phyloP scores from a whole-genome alignment of 2,797 vertebrate genomes.

The Pseudochromis fuscus region DNA sequence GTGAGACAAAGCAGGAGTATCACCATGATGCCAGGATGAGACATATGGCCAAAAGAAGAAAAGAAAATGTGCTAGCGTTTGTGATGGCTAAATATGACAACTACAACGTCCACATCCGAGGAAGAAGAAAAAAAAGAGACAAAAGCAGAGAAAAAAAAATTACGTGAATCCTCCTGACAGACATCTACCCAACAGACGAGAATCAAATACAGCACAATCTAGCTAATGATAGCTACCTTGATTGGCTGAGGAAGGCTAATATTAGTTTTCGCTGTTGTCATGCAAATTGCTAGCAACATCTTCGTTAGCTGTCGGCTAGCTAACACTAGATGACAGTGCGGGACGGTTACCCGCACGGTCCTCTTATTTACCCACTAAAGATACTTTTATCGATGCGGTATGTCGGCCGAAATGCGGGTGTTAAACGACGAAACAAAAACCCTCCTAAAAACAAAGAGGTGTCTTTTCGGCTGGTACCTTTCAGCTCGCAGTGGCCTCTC shows the following conservation, averaged over 20 bases:
- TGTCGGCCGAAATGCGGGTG: conserved; percentile 23
- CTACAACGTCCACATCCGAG: conserved; percentile 46
- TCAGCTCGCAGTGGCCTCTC: conserved; percentile 81
- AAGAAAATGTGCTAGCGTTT: conserved; percentile 49
- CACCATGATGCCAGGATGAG: conserved; percentile 13
- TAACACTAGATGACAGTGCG: conserved; percentile 69
- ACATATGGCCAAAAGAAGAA: conserved; percentile 43
- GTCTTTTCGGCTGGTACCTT: conserved; percentile 73
- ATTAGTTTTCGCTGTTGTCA: conserved; percentile 86
- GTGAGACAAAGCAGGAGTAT: conserved; percentile 37
- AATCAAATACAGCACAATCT: conserved; percentile 49
- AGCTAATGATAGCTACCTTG: conserved; percentile 67
- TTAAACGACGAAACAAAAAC: conserved; percentile 42
- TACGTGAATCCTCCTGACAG: conserved; percentile 14
- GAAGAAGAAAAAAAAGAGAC: conserved; percentile 5
- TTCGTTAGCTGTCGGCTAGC: conserved; percentile 78
- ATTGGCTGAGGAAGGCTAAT: conserved; percentile 78
- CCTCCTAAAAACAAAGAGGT: conserved; percentile 70
- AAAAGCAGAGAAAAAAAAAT: conserved; percentile 42
- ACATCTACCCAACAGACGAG: conserved; percentile 26
- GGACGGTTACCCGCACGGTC: conserved; percentile 47
- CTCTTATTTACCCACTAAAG: conserved; percentile 10
- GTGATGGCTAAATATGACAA: conserved; percentile 60
- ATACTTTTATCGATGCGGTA: conserved; percentile 21
- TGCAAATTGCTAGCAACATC: conserved; percentile 82